Conservation (phyloP, 2,888 invertebrate species). For the Azorinus chamasolen region DNA sequence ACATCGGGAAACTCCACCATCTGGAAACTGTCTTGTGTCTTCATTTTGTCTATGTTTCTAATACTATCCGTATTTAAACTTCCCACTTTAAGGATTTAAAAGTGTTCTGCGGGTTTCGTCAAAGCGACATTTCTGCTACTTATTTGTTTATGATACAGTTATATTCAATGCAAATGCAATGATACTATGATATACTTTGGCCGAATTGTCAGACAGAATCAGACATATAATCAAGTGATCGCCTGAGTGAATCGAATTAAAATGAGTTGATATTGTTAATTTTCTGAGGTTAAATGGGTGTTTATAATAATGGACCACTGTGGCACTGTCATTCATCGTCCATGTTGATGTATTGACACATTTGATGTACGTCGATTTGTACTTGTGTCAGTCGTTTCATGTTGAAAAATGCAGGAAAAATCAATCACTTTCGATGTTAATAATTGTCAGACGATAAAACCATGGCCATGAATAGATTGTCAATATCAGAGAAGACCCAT, state of each 20-base stretch:
- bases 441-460: conserved; percentile 36
- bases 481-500: not conserved
- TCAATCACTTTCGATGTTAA: conserved; percentile 29
- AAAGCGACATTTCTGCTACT: too few relatives aligned
- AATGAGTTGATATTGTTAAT: conserved; percentile 7
- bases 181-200: too few relatives aligned
- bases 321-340: conserved; percentile 35
- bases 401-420: conserved; percentile 17
- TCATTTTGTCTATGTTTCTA: conserved; percentile 29
- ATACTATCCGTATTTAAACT: conserved; percentile 9
- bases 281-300: conserved; percentile 31
- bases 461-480: conserved; percentile 20
- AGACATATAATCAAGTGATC: too few relatives aligned
- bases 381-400: conserved; percentile 39
- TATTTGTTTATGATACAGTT: too few relatives aligned
- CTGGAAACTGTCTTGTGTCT: conserved; percentile 54
- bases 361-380: conserved; percentile 53
- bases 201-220: too few relatives aligned
- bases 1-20: conserved; percentile 69
- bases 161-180: too few relatives aligned
- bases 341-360: conserved; percentile 56
- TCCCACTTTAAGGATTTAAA: too few relatives aligned
- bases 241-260: too few relatives aligned
- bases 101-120: too few relatives aligned
- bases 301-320: conserved; percentile 13